Evolutionary conservation across 2,797 vertebrate species (phyloP).

Genomic region (Psittacula echo): DNA sequence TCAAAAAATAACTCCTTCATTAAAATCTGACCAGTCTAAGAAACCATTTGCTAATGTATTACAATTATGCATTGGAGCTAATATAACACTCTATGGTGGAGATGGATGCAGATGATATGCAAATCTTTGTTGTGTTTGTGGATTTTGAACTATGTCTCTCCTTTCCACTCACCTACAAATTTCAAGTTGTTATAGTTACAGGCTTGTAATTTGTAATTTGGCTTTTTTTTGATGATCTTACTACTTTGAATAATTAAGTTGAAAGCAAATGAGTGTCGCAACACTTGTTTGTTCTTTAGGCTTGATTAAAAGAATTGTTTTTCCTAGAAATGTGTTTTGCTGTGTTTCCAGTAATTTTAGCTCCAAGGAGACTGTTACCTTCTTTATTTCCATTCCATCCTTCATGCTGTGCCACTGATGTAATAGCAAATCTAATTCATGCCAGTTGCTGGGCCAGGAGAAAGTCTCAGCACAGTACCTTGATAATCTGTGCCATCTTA

Average conservation of each 20-base stretch:
- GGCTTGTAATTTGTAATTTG: background rate
- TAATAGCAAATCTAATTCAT: background rate
- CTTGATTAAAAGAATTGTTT: background rate
- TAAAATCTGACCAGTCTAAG: background rate
- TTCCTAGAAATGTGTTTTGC: background rate
- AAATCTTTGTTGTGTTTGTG: background rate
- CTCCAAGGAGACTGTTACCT: background rate
- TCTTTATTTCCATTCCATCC: background rate
- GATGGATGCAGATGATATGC: background rate
- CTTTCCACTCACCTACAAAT: background rate
- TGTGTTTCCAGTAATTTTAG: background rate
- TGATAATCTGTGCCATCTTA: background rate
- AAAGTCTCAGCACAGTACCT: background rate
- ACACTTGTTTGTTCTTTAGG: background rate
- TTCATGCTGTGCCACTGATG: background rate
- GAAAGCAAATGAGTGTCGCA: background rate
- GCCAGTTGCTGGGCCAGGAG: background rate
- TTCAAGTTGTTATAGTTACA: background rate
- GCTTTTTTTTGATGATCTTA: background rate
- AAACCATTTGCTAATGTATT: background rate
- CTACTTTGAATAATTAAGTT: background rate
- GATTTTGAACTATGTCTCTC: background rate
- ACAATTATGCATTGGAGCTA: background rate
- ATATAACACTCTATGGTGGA: background rate
- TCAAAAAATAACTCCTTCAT: background rate